Evolutionary conservation across 2,888 invertebrate genomes (phyloP), one percentile per base, ranked within the genome.

Genomic region (Subacronicta megacephala): DNA sequence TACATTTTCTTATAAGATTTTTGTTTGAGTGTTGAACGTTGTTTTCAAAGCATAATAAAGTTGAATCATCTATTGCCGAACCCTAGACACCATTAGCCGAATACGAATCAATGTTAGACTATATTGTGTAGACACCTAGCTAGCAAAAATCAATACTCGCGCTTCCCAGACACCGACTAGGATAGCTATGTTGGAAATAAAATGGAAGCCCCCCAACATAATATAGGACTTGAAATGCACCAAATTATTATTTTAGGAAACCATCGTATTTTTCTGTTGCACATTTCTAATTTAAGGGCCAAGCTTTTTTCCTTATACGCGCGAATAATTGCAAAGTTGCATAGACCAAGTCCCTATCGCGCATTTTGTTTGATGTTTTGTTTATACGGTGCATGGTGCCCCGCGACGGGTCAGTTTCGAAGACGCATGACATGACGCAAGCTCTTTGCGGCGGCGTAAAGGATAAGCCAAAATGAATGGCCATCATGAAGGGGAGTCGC

Each of bases 361-460:
- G 88, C 87, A 89, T 87, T 82, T 78, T 75, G 75, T 81, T 80
- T 79, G 61, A 86, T 85, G 86, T 89, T 85, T 90, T 89, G 88
- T 90, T 90, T 92, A 88, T 89, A 85, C 84, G 85, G 84, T 88
- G 87, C 85, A 84, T 84, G 81, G 84, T 84, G 82, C 77, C 78
- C 81, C 81, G 85, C 85, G 83, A 82, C 86, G 81, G 85, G 86
- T 86, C 86, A 88, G 84, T 83, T 84, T 86, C 80, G 83, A 90
- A 92, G 88, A 89, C 92, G 87, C 91, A 90, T 90, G 92, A 90
- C 92, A 90, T 90, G 92, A 89, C 93, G 90, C 87, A 87, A 92
- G 88, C 90, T 91, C 92, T 91, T 92, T 93, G 94, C 94, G 93
- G 90, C 93, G 94, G 93, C 93, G 94, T 93, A 90, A 90, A 94